Base-by-base conservation (phyloP, 2,888 invertebrate genomes). In the Hyposoter dolosus region DNA sequence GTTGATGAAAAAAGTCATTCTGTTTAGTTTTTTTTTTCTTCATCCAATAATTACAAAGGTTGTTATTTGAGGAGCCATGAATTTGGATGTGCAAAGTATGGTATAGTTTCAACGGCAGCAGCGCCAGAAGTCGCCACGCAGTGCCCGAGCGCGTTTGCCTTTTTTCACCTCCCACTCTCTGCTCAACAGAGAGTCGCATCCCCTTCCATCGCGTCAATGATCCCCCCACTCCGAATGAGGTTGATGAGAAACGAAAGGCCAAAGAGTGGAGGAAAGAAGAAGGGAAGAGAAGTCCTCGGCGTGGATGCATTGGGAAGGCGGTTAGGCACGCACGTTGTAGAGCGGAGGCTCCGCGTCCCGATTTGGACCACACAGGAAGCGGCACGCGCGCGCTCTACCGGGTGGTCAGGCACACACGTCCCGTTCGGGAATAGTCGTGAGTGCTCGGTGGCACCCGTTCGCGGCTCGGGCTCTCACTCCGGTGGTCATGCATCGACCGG, bases 321-420 rank as follows among this genome's bases (percentile, higher is more conserved):
- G 68, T 60, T 80, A 82, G 81, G 84, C 86, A 86, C 76, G 87
- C 86, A 85, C 88, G 88, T 88, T 80, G 86, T 88, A 86, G 87
- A 86, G 83, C 82, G 80, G 86, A 89, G 88, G 84, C 89, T 87
- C 89, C 53, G 76, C 69, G 66, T 60, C 60, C 87, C 82, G 66
- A 65, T 72, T 85, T 87, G 94, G 96, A 96, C 96, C 96, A 96
- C 96, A 96, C 96, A 96, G 95, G 95, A 95, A 93, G 96, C 95
- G 96, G 96, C 96, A 96, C 96, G 96, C 96, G 96, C 96, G 96
- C 95, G 95, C 95, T 96, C 95, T 96, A 93, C 93, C 93, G 95
- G 95, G 93, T 93, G 93, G 93, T 91, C 94, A 91, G 90, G 90
- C 91, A 92, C 92, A 93, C 93, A 93, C 93, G 91, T 91, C 90